Evolutionary conservation across 2,888 invertebrate species (phyloP).

Genomic region (Acanthosepion esculentum): DNA sequence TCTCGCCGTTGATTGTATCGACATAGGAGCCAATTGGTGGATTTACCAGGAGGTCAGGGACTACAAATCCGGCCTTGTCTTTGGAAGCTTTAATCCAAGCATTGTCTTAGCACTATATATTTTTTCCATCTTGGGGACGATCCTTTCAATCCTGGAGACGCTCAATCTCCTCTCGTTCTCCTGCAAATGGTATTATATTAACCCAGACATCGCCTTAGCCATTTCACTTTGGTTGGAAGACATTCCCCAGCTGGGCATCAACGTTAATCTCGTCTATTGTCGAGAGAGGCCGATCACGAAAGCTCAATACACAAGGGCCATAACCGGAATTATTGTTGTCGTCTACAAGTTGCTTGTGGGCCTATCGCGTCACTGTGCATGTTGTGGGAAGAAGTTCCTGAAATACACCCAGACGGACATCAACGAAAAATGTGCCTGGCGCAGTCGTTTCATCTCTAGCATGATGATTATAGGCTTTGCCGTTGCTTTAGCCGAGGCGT

Average conservation of each 20-base stretch:
- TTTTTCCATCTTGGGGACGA: constrained; percentile 11
- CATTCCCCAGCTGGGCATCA: constrained; percentile 4
- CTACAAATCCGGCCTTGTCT: constrained; percentile 25
- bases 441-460: not conserved
- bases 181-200: constrained; percentile 43
- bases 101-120: not conserved
- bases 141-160: constrained; percentile 34
- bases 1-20: constrained; percentile 35
- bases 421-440: constrained; percentile 35
- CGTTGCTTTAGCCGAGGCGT: constrained; percentile 34
- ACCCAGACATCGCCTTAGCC: constrained; percentile 10
- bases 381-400: constrained; percentile 23
- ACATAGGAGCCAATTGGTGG: constrained; percentile 42
- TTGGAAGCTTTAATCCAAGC: not conserved
- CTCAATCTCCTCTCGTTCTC: constrained; percentile 25
- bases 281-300: not conserved
- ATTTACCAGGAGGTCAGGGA: constrained; percentile 38
- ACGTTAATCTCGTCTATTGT: not conserved
- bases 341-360: constrained; percentile 4
- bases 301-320: constrained; percentile 40
- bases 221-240: constrained; percentile 37
- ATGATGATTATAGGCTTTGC: not conserved
- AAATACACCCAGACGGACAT: constrained; percentile 35
- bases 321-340: constrained; percentile 37
- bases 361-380: constrained; percentile 40